Evolutionary conservation across 2,113 vertebrate species (phyloP).

Genomic region (Australoheros scitulus): DNA sequence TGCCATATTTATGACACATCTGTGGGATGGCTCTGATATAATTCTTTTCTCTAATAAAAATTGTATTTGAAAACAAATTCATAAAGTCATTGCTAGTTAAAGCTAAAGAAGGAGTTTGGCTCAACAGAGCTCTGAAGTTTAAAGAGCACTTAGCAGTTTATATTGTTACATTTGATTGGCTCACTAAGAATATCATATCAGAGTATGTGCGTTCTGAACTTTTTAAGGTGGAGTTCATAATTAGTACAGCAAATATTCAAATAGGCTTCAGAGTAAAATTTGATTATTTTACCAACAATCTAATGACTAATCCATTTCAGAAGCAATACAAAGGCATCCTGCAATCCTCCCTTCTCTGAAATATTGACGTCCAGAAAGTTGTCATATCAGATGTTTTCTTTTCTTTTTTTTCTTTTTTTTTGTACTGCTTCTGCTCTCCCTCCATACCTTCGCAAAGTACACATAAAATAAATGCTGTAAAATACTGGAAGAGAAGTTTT

Average conservation of each 20-base stretch:
- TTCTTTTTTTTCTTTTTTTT: background rate
- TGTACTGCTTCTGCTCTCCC: background rate
- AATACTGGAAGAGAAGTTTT: background rate
- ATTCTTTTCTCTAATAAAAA: too few species aligned
- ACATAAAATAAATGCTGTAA: constrained; percentile 1
- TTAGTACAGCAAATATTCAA: background rate
- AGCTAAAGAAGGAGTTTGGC: too few species aligned
- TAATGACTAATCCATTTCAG: background rate
- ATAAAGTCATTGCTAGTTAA: too few species aligned
- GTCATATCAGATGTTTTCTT: background rate
- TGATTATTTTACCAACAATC: background rate
- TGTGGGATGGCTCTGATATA: too few species aligned
- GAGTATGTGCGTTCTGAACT: background rate
- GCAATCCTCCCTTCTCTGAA: background rate
- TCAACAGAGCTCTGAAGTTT: too few species aligned
- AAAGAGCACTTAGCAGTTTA: too few species aligned
- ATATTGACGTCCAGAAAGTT: background rate
- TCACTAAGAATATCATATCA: background rate
- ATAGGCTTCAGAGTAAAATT: background rate
- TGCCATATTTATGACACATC: too few species aligned
- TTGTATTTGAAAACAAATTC: too few species aligned
- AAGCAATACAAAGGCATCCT: background rate
- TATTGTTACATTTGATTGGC: background rate
- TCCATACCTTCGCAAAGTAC: background rate
- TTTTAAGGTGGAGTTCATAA: background rate